Evolutionary conservation across 2,888 invertebrate genomes (phyloP), one percentile per base, ranked within the genome.

Genomic region (Idaea aversata): DNA sequence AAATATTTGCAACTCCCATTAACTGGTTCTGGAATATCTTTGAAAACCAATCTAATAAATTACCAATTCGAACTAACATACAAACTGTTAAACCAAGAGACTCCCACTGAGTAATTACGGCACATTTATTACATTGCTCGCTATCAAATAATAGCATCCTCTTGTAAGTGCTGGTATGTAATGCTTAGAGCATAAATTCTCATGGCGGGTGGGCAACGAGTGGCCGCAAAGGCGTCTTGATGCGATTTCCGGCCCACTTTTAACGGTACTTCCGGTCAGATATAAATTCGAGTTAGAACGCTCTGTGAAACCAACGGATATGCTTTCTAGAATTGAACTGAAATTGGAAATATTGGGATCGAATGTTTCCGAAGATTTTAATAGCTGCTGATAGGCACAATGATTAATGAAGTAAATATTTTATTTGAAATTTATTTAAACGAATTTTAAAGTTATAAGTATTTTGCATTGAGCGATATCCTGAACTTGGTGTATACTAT

Each of bases 161-260:
- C 36, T n/a, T 57, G 65, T 61, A 34, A 61, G 61, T 61, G 61
- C 65, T 38, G 61, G 60, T 59, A 65, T 62, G 61, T 63, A 63
- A 62, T 65, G 66, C 65, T 66, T 57, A 59, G 66, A 67, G 59
- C 68, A 79, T 82, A 83, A 76, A 85, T 84, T 84, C 80, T 82
- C 81, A 75, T 77, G 70, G 78, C 75, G 78, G 77, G 80, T 76
- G 82, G 81, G 77, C 77, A 77, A 76, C 77, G 77, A 79, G 81
- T 78, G 78, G 77, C 82, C 80, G 82, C 84, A 84, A 84, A 86
- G 82, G 87, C 87, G 87, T 83, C 86, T 86, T 89, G 86, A 88
- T 88, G 80, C 83, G 86, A 90, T 90, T 90, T 89, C 89, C 90
- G 86, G 85, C 77, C 83, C 84, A 86, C 85, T 87, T 87, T 87